These are phyloP conservation scores for Cyphotilapia sp. DNA, from an alignment of 2,113 vertebrate genomes.

Conservation along the genomic window DNA sequence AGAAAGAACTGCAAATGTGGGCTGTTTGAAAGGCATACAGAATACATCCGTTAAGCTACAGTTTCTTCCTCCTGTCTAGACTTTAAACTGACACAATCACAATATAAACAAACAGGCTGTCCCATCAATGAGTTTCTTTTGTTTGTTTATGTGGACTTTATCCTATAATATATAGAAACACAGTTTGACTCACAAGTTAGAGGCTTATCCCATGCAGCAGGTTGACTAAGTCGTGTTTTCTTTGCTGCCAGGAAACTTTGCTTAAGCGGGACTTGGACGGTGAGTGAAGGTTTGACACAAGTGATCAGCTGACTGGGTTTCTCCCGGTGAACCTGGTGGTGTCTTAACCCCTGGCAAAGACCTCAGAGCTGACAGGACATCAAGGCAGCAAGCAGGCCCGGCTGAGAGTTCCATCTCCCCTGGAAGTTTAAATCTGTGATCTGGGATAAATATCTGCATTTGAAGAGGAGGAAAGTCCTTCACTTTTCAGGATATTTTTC, in stretches of 20 bases:
- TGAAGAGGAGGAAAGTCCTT: background rate
- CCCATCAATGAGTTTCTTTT: background rate
- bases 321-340: background rate
- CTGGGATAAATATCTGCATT: background rate
- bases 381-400: background rate
- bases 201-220: background rate
- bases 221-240: background rate
- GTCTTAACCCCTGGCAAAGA: background rate
- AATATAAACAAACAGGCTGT: background rate
- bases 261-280: slow-evolving; percentile 48
- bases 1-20: background rate
- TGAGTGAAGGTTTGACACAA: slow-evolving; percentile 20
- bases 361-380: background rate
- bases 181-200: background rate
- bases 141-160: background rate
- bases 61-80: background rate
- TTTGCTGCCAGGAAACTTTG: slow-evolving; percentile 47
- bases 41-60: background rate
- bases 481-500: background rate
- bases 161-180: background rate
- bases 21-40: background rate
- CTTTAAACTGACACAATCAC: background rate
- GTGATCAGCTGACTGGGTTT: background rate
- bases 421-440: background rate
- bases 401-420: background rate